phyloP scores from a whole-genome alignment of 2,113 vertebrate species.

The Fulica atra region DNA sequence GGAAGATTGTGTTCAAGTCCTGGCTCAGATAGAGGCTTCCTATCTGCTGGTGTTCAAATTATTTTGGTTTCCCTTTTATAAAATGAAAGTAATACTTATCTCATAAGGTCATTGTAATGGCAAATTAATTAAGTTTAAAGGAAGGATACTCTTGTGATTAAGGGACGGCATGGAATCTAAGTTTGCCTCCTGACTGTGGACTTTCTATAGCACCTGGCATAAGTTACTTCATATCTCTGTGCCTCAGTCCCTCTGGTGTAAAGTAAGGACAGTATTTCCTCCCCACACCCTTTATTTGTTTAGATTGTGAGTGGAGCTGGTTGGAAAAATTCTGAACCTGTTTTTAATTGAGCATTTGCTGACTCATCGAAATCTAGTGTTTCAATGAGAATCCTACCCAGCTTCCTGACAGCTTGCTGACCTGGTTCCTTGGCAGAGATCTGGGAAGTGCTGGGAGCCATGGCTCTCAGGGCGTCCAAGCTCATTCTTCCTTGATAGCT shows the following conservation, averaged over 20 bases:
- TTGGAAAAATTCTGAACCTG: constrained; percentile 47
- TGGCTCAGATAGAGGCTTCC: background rate
- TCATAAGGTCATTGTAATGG: background rate
- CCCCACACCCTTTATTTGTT: constrained; percentile 37
- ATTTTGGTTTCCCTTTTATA: constrained; percentile 4
- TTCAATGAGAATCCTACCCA: constrained; percentile 29
- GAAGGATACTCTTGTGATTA: constrained; percentile 10
- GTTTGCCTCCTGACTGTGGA: background rate
- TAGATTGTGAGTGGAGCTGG: background rate
- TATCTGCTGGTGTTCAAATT: background rate
- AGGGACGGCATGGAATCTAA: background rate
- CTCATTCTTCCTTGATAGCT: constrained; percentile 12
- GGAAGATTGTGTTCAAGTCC: background rate
- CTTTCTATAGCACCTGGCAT: background rate
- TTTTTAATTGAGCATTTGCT: constrained; percentile 49
- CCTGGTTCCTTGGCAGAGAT: constrained; percentile 48
- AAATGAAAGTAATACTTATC: constrained; percentile 1
- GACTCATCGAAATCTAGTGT: constrained; percentile 46
- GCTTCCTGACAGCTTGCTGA: constrained; percentile 57
- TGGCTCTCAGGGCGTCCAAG: constrained; percentile 43
- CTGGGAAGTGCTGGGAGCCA: constrained; percentile 25
- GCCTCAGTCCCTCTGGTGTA: background rate
- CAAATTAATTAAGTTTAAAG: constrained; percentile 13
- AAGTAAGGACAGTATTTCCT: constrained; percentile 32
- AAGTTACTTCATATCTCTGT: background rate